Conservation (phyloP, 2,797 vertebrate genomes). For the Champsocephalus esox region DNA sequence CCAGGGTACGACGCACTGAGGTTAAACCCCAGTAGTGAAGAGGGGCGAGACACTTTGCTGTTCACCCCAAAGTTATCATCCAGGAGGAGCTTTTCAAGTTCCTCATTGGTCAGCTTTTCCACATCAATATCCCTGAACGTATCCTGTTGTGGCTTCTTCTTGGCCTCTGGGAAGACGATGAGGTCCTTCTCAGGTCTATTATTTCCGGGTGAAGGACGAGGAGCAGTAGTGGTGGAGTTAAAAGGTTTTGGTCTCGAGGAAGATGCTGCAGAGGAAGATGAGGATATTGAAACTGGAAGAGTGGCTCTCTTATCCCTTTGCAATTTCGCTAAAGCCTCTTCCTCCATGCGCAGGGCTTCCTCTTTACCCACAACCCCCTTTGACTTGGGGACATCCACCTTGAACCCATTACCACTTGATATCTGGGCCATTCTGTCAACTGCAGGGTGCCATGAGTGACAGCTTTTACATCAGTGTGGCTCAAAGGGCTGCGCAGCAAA, state of each 20-base stretch:
- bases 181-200: constrained; percentile 91
- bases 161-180: constrained; percentile 94
- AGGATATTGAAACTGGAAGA: constrained; percentile 70
- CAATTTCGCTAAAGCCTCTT: constrained; percentile 94
- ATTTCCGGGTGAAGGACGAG: constrained; percentile 70
- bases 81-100: constrained; percentile 94
- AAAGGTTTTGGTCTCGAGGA: constrained; percentile 59
- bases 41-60: constrained; percentile 81
- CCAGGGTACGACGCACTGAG: constrained; percentile 90
- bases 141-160: constrained; percentile 85
- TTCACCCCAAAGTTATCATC: constrained; percentile 91
- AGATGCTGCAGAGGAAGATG: constrained; percentile 63
- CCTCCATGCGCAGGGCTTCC: constrained; percentile 98
- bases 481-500: constrained; percentile 26
- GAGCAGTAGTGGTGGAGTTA: constrained; percentile 68
- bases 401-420: constrained; percentile 92
- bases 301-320: constrained; percentile 88
- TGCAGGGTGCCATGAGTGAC: constrained; percentile 82
- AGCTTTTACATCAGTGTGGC: constrained; percentile 57
- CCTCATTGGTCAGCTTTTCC: constrained; percentile 92
- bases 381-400: constrained; percentile 85
- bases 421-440: constrained; percentile 94
- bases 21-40: constrained; percentile 84
- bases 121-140: constrained; percentile 89
- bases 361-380: constrained; percentile 94